Base-by-base conservation (phyloP, 2,797 vertebrate genomes). In the Siniperca undulata region DNA sequence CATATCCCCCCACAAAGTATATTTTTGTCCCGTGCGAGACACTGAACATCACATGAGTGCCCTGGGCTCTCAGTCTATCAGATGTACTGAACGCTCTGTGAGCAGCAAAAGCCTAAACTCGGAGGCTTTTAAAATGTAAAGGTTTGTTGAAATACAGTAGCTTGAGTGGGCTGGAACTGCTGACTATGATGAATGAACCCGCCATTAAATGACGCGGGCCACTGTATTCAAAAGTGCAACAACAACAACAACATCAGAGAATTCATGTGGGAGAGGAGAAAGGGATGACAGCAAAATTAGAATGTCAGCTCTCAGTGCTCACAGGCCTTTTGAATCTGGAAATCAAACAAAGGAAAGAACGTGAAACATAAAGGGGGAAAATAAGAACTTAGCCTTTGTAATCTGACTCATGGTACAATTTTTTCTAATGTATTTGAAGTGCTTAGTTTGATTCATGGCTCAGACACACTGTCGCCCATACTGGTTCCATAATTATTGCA, bases 101-200 rank as follows among this genome's bases (percentile, higher is more conserved):
- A 67, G 75, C 71, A 73, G 80, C 68, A 64, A 50, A 82, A 77
- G 58, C 69, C 61, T 65, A 12, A 78, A 80, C 80, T 75, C 58
- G 0, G 40, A 84, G 65, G 87, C 80, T 87, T 91, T 93, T 82
- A 80, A 88, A 85, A 84, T 81, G 71, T 85, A 50, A 83, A 90
- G 80, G 86, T 91, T 84, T 74, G 87, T 68, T 60, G 80, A 74
- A 90, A 87, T 78, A 82, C 80, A 78, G 80, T 69, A 74, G 78
- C 64, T 66, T 77, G 85, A 92, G 88, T 89, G 84, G 82, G 79
- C 79, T 83, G 84, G 52, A 82, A 83, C 70, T 87, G 89, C 93
- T 89, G 86, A 91, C 88, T 91, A 76, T 82, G 89, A 90, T 87
- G 74, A 91, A 93, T 91, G 88, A 91, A 80, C 60, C 70, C 3